Conservation (phyloP, 2,888 invertebrate genomes). For the Phaedon cochleariae region DNA sequence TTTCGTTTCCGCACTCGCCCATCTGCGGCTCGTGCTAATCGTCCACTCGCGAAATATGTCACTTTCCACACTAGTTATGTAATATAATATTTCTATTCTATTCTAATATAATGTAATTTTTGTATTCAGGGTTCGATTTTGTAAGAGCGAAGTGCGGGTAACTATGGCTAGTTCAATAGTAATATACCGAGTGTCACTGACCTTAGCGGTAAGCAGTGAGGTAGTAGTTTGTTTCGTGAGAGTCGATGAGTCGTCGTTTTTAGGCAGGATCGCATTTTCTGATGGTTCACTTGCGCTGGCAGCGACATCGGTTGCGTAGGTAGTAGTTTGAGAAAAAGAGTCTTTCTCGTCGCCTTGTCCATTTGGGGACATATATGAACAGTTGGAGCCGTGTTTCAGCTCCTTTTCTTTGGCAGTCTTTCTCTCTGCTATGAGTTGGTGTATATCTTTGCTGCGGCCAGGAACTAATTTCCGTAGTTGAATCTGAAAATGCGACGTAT, state of each 20-base stretch:
- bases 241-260: slow-evolving; percentile 31
- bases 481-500: slow-evolving; percentile 43
- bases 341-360: slow-evolving; percentile 45
- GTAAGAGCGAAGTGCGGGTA: no score
- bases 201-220: slow-evolving; percentile 43
- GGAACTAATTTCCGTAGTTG: slow-evolving; percentile 53
- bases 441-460: slow-evolving; percentile 55
- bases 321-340: slow-evolving; percentile 45
- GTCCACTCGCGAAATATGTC: no score
- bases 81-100: no score
- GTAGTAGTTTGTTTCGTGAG: slow-evolving; percentile 41
- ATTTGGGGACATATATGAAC: slow-evolving; percentile 47
- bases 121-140: no score
- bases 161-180: background rate
- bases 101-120: no score
- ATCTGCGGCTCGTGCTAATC: no score
- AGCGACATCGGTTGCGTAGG: slow-evolving; percentile 47
- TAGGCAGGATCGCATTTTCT: slow-evolving; percentile 39
- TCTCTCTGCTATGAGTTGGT: slow-evolving; percentile 52
- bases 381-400: slow-evolving; percentile 39
- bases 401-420: slow-evolving; percentile 54
- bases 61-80: no score
- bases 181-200: slow-evolving; percentile 17
- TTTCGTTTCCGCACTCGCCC: no score
- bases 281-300: slow-evolving; percentile 43